These are phyloP conservation scores for Drosophila sp. DNA, from an alignment of 1,140 invertebrate genomes.

Conservation along the genomic window DNA sequence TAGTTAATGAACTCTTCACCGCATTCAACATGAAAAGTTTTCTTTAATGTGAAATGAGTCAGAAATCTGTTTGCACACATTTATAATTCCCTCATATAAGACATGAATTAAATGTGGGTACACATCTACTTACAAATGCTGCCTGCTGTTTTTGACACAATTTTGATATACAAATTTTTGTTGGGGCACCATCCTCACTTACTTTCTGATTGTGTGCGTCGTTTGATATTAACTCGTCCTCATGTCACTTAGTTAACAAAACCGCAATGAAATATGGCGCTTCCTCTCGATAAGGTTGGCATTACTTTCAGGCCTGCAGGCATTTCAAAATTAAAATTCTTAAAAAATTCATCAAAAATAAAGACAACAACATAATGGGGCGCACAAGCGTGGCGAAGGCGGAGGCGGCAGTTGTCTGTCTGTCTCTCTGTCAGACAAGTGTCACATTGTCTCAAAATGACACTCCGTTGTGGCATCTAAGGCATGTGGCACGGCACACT, in stretches of 20 bases:
- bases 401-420: not conserved
- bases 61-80: conserved; percentile 1
- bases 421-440: conserved; percentile 2
- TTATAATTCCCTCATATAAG: not conserved
- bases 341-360: conserved; percentile 9
- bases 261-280: conserved; percentile 16
- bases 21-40: conserved; percentile 3
- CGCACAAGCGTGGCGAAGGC: not conserved
- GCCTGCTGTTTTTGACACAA: conserved; percentile 22
- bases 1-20: conserved; percentile 4
- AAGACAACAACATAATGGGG: conserved; percentile 16
- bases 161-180: conserved; percentile 19
- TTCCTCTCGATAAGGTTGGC: conserved; percentile 2
- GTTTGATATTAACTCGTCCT: conserved; percentile 25
- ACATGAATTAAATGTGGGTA: not conserved
- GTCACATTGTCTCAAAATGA: conserved; percentile 24
- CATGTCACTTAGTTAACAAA: conserved; percentile 27
- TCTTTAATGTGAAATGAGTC: not conserved
- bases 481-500: not conserved
- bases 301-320: conserved; percentile 3
- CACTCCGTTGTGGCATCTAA: conserved; percentile 20
- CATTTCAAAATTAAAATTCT: conserved; percentile 27
- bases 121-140: not conserved
- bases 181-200: not conserved
- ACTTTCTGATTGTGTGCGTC: not conserved